These are phyloP conservation scores for Nesoenas mayeri DNA, from an alignment of 2,113 vertebrate species.

Conservation along the genomic window DNA sequence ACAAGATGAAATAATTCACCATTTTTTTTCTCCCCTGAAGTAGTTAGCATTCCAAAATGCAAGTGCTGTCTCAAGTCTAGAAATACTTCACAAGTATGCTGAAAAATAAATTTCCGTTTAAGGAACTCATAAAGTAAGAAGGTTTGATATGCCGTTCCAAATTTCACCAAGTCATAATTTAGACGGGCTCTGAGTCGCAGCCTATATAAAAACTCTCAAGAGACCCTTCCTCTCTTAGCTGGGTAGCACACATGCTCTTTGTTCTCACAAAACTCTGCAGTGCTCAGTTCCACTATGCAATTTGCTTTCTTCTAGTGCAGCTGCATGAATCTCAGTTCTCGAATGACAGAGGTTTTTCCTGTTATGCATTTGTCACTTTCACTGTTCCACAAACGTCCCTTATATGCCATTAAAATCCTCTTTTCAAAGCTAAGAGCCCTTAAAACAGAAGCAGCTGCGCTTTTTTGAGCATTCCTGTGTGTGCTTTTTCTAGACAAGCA, in stretches of 20 bases:
- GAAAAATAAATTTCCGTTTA: background rate
- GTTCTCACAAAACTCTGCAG: background rate
- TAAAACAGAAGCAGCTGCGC: background rate
- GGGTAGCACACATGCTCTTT: background rate
- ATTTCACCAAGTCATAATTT: background rate
- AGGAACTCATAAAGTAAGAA: background rate
- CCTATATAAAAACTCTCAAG: background rate
- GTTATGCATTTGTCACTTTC: background rate
- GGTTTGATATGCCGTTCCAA: background rate
- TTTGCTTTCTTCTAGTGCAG: background rate
- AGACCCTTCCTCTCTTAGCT: background rate
- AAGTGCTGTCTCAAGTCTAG: background rate
- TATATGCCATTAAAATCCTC: background rate
- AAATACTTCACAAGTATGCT: background rate
- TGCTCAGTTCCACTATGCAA: background rate
- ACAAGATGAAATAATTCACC: background rate
- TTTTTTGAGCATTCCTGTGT: background rate
- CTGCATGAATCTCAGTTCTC: background rate
- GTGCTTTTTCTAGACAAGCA: background rate
- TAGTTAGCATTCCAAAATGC: background rate
- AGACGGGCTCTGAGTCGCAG: background rate
- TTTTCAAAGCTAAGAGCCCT: background rate
- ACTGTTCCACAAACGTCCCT: background rate
- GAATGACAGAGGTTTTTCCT: rapidly evolving
- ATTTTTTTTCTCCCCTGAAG: background rate